phyloP scores from a whole-genome alignment of 35 echinoderm and acorn worm species.

The Patiria miniata region DNA sequence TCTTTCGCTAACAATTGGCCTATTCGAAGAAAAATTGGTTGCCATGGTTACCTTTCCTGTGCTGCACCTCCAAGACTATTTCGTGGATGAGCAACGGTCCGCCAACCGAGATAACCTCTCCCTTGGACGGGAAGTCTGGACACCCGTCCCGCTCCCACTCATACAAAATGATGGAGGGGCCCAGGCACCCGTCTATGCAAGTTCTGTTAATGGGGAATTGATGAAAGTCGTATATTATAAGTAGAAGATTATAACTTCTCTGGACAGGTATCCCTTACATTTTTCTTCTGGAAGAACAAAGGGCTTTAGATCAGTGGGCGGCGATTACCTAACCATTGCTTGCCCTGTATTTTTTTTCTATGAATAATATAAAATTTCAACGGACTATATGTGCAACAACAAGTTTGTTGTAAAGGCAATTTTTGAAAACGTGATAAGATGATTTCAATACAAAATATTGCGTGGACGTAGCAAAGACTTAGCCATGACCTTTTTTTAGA shows the following conservation, averaged over 20 bases:
- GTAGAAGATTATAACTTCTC: too few species aligned
- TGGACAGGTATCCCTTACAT: background rate
- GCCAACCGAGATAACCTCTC: constrained; percentile 82
- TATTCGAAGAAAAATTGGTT: background rate
- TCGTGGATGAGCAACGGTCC: constrained; percentile 74
- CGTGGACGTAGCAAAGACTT: too few species aligned
- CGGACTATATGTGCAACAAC: too few species aligned
- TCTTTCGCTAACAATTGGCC: background rate
- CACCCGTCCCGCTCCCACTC: constrained; percentile 76
- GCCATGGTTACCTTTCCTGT: constrained; percentile 72
- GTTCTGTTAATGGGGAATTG: constrained; percentile 37
- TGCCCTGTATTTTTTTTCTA: background rate
- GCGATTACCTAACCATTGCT: background rate
- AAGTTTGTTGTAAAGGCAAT: too few species aligned
- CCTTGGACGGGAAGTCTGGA: constrained; percentile 68
- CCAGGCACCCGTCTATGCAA: constrained; percentile 48
- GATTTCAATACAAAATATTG: too few species aligned
- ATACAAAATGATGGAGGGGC: constrained; percentile 67
- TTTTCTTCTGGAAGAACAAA: background rate
- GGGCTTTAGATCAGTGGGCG: background rate
- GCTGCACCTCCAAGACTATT: constrained; percentile 70
- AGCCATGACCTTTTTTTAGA: too few species aligned
- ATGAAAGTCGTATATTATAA: background rate
- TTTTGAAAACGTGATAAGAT: too few species aligned
- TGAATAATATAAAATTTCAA: background rate